Evolutionary conservation across 2,888 invertebrate genomes (phyloP), one percentile per base, ranked within the genome.

Genomic region (Melolontha melolontha): DNA sequence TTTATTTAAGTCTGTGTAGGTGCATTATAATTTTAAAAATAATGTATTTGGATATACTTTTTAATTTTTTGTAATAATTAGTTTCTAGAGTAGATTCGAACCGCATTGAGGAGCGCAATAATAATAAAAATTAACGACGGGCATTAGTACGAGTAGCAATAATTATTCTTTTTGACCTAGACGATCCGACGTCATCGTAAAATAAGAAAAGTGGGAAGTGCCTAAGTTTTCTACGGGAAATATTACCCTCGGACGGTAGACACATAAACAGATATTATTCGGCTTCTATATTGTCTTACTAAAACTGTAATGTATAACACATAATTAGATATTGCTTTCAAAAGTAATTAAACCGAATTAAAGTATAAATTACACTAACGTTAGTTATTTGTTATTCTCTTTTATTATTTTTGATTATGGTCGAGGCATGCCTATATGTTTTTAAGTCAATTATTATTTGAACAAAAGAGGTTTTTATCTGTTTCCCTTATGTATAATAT

Each of bases 281-380:
- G 64, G 64, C 64, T 64, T 64, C 64, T 54, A 64, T 64, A 64
- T 64, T 64, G 17, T 64, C 52, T 64, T 64, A 64, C 64, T 39
- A 52, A 62, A 59, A 47, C 47, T 10, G 59, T 49, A 62, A 62
- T 16, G 12, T 62, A 47, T 10, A 16, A 34, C 29, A 47, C 47
- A 52, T 64, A 64, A 64, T 64, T 64, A 64, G 59, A 44, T 62
- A 62, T 62, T 47, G 29, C 27, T 62, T 62, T 62, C 59, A 62
- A 29, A 47, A 27, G 34, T 62, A 62, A 62, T 62, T 62, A 62
- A 62, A 47, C 14, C 47, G 59, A 62, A 49, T 62, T 62, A 62
- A 34, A 47, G 34, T 47, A 47, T 62, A 29, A 29, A 12, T 47
- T 62, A 62, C 47, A 12, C 34, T 16, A 16, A 34, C 34, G 16